phyloP scores from a whole-genome alignment of 2,888 invertebrate genomes.

The Ormyrus rosae region DNA sequence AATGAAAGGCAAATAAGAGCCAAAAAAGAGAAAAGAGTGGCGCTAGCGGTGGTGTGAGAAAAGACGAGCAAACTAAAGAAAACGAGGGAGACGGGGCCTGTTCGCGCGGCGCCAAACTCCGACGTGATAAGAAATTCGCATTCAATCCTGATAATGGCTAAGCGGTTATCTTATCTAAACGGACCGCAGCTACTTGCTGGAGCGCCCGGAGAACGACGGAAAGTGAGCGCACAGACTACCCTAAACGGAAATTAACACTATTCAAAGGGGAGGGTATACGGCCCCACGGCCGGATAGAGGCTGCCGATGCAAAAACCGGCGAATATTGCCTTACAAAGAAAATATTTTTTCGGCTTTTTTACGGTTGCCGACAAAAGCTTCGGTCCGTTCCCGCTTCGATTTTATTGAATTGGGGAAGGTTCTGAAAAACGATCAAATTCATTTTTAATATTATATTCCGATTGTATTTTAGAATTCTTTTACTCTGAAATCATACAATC shows the following conservation, averaged over 20 bases:
- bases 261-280: conserved; percentile 45
- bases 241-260: conserved; percentile 75
- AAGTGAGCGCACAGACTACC: conserved; percentile 51
- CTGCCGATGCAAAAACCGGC: conserved; percentile 68
- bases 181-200: conserved; percentile 54
- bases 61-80: background rate
- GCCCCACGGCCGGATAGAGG: conserved; percentile 32
- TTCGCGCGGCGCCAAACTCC: conserved; percentile 2
- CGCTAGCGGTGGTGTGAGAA: too few species aligned
- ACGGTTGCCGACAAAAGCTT: too few species aligned
- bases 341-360: too few species aligned
- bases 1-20: background rate
- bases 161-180: conserved; percentile 74
- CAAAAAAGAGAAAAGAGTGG: background rate
- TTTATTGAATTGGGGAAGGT: too few species aligned
- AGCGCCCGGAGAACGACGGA: background rate
- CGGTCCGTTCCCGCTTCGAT: too few species aligned
- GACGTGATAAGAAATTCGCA: conserved; percentile 61
- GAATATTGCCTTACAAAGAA: conserved; percentile 60
- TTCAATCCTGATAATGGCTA: conserved; percentile 71
- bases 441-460: too few species aligned
- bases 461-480: too few species aligned
- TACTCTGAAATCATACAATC: too few species aligned
- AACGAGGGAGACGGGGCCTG: background rate
- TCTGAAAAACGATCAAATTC: too few species aligned